Base-by-base conservation (phyloP, 2,113 vertebrate genomes). In the Ptychochromis oligacanthus region DNA sequence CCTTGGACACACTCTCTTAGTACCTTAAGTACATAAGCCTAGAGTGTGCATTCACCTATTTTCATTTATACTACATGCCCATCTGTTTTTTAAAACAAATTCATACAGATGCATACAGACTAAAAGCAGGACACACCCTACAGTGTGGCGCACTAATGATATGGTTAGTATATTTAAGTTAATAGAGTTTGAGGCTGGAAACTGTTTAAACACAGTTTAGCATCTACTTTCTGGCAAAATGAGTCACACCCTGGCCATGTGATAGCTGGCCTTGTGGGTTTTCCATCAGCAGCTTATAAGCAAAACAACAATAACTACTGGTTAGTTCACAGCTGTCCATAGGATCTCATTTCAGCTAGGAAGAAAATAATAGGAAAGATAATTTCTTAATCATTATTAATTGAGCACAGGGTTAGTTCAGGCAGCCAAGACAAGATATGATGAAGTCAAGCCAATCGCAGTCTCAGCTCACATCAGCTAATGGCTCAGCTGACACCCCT, bases 121-220 rank as follows among this genome's bases (percentile, higher is more conserved):
- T n/a, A 20, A 76, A 84, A 78, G 46, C 18, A 64, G 61, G 86
- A 82, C 85, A 93, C 88, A 76, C 91, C 92, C 92, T 67, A 28
- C 54, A 74, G 80, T 80, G 87, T 79, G 88, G 90, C 75, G 56
- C 75, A 80, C 82, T 92, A 92, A 94, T 93, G 76, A 93, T 80
- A 93, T 75, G 77, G 81, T 81, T 72, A 84, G 82, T 64, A 24
- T 85, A 62, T 91, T 82, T 79, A 82, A 87, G 61, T 89, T 87
- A 85, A 81, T 88, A 77, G 84, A 65, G 72, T 88, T 81, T 13
- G 62, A 75, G 86, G 82, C 80, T 85, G 87, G 91, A 90, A 92
- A 91, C 31, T 80, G 65, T 75, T 60, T 74, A 92, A 92, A 91
- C 67, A 38, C 60, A 75, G 56, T 22, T 67, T 65, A 55, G 84